Evolutionary conservation across 2,888 invertebrate species (phyloP).

Genomic region (Synergus gifuensis): DNA sequence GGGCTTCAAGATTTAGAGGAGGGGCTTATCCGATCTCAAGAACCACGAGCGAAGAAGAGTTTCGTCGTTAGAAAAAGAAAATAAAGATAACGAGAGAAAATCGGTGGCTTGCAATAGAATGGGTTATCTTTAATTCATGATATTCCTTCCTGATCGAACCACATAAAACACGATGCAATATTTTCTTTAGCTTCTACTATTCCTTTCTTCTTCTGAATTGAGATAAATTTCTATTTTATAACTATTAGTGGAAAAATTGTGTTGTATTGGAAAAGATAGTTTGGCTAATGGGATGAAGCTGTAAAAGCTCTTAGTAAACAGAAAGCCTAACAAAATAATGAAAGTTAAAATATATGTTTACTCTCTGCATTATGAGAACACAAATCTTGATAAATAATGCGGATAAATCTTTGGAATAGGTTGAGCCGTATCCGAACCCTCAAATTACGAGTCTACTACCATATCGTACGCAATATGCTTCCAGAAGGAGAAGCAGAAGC

Average conservation of each 20-base stretch:
- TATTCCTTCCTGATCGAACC: constrained; percentile 8
- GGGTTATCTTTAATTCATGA: constrained; percentile 32
- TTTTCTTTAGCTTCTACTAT: background rate
- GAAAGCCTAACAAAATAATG: background rate
- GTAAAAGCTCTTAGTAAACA: background rate
- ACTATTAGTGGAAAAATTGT: no score
- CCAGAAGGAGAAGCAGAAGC: background rate
- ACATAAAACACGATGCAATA: background rate
- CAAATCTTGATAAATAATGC: constrained; percentile 6
- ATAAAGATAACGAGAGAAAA: constrained; percentile 7
- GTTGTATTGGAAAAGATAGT: background rate
- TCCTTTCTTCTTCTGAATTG: background rate
- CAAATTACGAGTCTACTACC: background rate
- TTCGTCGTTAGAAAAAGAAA: constrained; percentile 1
- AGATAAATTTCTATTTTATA: no score
- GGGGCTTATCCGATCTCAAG: constrained; percentile 16
- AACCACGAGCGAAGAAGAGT: background rate
- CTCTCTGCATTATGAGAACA: background rate
- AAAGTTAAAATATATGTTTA: background rate
- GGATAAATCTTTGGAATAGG: background rate
- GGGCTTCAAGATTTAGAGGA: constrained; percentile 20
- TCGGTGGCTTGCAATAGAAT: constrained; percentile 1
- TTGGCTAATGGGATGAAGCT: background rate
- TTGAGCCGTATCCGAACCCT: background rate
- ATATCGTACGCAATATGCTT: constrained; percentile 36